phyloP scores from a whole-genome alignment of 2,888 invertebrate species.

The Octodonta nipae region DNA sequence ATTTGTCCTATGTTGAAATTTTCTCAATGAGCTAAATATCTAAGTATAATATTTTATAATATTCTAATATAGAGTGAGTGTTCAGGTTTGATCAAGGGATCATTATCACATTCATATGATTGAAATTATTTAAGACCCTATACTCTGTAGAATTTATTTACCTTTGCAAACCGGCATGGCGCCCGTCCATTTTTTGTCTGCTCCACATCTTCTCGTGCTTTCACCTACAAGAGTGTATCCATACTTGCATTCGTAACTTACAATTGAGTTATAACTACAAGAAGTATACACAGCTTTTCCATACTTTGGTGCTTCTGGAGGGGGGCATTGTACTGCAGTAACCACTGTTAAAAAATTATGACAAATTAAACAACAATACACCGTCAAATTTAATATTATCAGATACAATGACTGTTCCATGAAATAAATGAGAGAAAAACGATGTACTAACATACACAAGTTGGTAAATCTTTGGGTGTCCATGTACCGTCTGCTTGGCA shows the following conservation, averaged over 20 bases:
- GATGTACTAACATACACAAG: conserved; percentile 87
- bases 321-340: conserved; percentile 85
- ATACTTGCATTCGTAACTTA: conserved; percentile 90
- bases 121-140: no score
- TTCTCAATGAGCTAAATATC: no score
- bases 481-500: conserved; percentile 87
- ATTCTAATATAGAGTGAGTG: no score
- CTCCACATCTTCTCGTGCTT: conserved; percentile 79
- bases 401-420: no score
- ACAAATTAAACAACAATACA: not conserved
- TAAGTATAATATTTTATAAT: no score
- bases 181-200: conserved; percentile 91
- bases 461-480: conserved; percentile 78
- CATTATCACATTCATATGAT: no score
- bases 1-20: no score
- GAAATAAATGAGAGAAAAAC: no score
- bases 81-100: no score
- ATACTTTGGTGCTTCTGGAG: conserved; percentile 81
- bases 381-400: not conserved
- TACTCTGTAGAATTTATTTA: no score
- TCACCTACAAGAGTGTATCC: conserved; percentile 86
- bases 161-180: conserved; percentile 85
- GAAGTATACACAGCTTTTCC: conserved; percentile 88
- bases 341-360: conserved; percentile 41
- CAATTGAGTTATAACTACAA: conserved; percentile 86